Evolutionary conservation across 2,797 vertebrate genomes (phyloP), one percentile per base, ranked within the genome.

Genomic region (Balearica regulorum): DNA sequence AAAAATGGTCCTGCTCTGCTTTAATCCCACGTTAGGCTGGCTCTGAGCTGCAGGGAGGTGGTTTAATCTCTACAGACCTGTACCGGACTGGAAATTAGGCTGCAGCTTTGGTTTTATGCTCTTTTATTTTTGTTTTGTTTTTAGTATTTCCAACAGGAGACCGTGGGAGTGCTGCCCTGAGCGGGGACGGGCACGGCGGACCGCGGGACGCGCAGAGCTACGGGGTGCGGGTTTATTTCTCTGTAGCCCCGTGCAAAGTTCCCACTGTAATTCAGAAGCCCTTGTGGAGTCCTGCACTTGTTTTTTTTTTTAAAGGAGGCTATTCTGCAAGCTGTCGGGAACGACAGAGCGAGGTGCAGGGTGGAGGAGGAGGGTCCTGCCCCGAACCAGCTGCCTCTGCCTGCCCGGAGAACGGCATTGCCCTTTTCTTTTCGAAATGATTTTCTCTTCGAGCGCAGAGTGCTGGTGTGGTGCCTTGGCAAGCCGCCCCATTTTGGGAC

Each of bases 141-240:
- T 37, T 37, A 37, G 7, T 21, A 18, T 72, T 80, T 72, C 58
- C 55, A 76, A 4, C n/a, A 49, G 78, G 39, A 55, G 60, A 29
- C 4, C 0, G 16, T 10, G 44, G 58, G 65, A 33, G 5, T 5
- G 20, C 6, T 13, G 6, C 37, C 37, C 44, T 2, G 37, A 44
- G 44, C 18, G 3, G n/a, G 60, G 37, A 10, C 6, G 7, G 41
- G 64, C n/a, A n/a, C n/a, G n/a, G n/a, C n/a, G n/a, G 58, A 7
- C 24, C 2, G 24, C 4, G 3, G 71, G 60, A 28, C 0, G 22
- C 8, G 0, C 20, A 1, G 64, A 37, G 64, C 55, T 5, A 2
- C 29, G 1, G 7, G 1, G 26, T 17, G 58, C 33, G 2, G 31
- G 28, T 26, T 5, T 13, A 3, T 43, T 57, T 29, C 39, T 44